A percentile compares a stretch with the other conserved stretches of the same genome.
These are phyloP conservation scores for Lottia gigantea DNA, from an alignment of 2,888 invertebrate species.

Conservation along the genomic window DNA sequence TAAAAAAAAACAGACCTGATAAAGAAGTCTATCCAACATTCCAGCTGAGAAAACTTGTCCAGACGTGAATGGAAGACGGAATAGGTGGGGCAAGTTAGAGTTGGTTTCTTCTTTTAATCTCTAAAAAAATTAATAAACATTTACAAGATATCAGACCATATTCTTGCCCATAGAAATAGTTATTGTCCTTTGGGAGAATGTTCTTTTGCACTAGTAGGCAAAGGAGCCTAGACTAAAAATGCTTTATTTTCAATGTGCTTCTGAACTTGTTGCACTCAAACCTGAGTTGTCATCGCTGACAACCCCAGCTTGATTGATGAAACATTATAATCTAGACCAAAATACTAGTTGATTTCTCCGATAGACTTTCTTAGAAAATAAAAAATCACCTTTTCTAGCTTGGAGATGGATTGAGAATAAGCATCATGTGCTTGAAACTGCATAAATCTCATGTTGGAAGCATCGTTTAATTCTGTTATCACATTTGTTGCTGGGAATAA, in stretches of 20 bases:
- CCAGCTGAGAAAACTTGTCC: conserved; percentile 98
- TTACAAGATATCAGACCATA: too few relatives aligned
- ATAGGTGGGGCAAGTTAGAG: conserved; percentile 98
- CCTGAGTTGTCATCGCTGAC: too few relatives aligned
- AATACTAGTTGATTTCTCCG: too few relatives aligned
- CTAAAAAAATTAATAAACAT: conserved; percentile 71
- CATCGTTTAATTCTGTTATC: conserved; percentile 96
- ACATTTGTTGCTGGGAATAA: conserved; percentile 97
- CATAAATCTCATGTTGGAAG: conserved; percentile 99
- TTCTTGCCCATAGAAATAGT: too few relatives aligned
- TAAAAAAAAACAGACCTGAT: conserved; percentile 70
- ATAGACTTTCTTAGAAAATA: not conserved
- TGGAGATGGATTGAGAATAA: conserved; percentile 94
- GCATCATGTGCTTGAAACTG: conserved; percentile 97
- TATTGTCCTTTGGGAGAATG: too few relatives aligned
- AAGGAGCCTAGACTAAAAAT: too few relatives aligned
- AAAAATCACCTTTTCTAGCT: conserved; percentile 92
- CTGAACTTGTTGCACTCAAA: too few relatives aligned
- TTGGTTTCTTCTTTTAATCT: conserved; percentile 95
- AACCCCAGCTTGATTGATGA: too few relatives aligned
- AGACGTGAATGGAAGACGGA: conserved; percentile 95
- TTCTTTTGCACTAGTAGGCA: too few relatives aligned
- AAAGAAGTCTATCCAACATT: conserved; percentile 95
- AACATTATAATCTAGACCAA: too few relatives aligned
- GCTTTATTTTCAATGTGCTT: too few relatives aligned